Evolutionary conservation across 2,888 invertebrate species (phyloP), one percentile per base, ranked within the genome.

Genomic region (Crocallis elinguaria): DNA sequence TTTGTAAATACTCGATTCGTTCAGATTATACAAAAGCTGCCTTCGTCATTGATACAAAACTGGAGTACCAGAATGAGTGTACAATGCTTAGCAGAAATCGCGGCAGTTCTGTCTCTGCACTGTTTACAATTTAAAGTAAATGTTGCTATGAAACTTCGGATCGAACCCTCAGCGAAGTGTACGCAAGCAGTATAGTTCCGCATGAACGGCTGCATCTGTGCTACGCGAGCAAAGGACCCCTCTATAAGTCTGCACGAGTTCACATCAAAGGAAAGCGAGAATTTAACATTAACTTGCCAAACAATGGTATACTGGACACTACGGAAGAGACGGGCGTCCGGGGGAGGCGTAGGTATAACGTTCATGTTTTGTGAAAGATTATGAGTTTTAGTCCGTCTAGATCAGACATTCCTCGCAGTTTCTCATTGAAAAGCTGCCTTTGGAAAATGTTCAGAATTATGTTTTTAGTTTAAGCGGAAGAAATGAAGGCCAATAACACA

Each of bases 191-290:
- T 75, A 69, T 65, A 67, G 51, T 55, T 50, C 67, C 81, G 76
- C 80, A 75, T 79, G 83, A 80, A 76, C 82, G 82, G 75, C 61
- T 84, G 77, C 82, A 82, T 71, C 76, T 67, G 69, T 75, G 76
- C 75, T 76, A 75, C 75, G 75, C 73, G 75, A 75, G 80, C 80
- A 81, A 81, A 81, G 83, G 80, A 77, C 73, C 72, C 71, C 75
- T 75, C 77, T 73, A 77, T 79, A 76, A 76, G 67, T 75, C 69
- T 70, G 77, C 75, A 75, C 79, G 72, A 69, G 66, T 75, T 78
- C 75, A 86, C 86, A 84, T 88, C 87, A 88, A 88, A 88, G 86
- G 72, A 73, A 75, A 69, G 64, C 62, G 69, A 70, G 72, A 73
- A 79, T 83, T 82, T 77, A 79, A 82, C 79, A 80, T 75, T 74